These are phyloP conservation scores for Himalopsyche anomala DNA, from an alignment of 2,888 invertebrate species.

Conservation along the genomic window DNA sequence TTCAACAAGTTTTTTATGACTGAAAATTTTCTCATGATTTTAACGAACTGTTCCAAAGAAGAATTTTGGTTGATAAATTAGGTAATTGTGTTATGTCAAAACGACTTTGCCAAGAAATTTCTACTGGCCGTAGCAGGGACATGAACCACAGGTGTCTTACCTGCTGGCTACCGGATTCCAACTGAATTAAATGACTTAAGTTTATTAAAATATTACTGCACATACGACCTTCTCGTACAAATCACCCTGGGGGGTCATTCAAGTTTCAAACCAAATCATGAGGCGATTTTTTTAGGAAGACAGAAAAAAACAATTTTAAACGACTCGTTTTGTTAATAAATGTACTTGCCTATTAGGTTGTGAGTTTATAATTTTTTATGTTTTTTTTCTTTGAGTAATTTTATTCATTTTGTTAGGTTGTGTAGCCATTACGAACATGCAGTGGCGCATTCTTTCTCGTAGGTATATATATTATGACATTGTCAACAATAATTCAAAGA, in stretches of 20 bases:
- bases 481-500: too few relatives aligned
- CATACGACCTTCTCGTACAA: conserved; percentile 43
- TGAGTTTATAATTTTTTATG: conserved; percentile 51
- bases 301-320: conserved; percentile 51
- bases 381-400: conserved; percentile 47
- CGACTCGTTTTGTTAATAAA: conserved; percentile 54
- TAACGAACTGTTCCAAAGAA: neutral
- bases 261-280: conserved; percentile 45
- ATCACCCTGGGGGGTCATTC: conserved; percentile 53
- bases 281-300: conserved; percentile 47
- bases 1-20: neutral
- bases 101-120: conserved; percentile 34
- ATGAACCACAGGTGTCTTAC: conserved; percentile 53
- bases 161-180: conserved; percentile 48
- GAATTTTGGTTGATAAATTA: neutral
- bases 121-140: neutral
- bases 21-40: neutral
- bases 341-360: conserved; percentile 56
- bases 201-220: neutral
- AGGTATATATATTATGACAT: neutral
- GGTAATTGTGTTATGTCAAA: conserved; percentile 24
- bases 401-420: conserved; percentile 51
- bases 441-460: conserved; percentile 56
- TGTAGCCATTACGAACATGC: conserved; percentile 50
- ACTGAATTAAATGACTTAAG: conserved; percentile 44